Base-by-base conservation (phyloP, 2,113 vertebrate species). In the Salvelinus fontinalis region DNA sequence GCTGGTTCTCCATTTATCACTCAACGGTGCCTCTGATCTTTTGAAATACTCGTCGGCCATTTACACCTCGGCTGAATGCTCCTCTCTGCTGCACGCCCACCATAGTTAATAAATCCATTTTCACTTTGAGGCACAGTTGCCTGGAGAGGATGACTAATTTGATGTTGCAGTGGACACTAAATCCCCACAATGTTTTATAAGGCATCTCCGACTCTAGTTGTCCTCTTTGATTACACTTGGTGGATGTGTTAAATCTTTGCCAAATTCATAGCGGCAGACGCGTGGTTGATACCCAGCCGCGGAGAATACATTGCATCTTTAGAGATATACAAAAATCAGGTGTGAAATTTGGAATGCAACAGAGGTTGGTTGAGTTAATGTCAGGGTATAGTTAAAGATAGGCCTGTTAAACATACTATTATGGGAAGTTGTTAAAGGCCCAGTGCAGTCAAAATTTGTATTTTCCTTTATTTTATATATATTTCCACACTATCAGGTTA, bases 1-100 rank as follows among this genome's bases (percentile, higher is more conserved):
- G 82, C 75, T 77, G 84, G 31, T 59, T 49, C 67, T 86, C 73
- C 71, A 85, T 91, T 62, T 75, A 79, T 90, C 81, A 81, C 88
- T 76, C 80, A 27, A 75, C 76, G 74, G 81, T 83, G 72, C 76
- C 39, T 82, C 76, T 82, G 79, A 79, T 88, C 71, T 75, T 78
- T 71, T 26, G 67, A 78, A 82, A 81, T 29, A 67, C 66, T 71
- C 67, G 70, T 71, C 71, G 70, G 76, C 86, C 83, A 86, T 89
- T 84, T 78, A 80, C 88, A 86, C 81, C 82, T 87, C 77, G 1
- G 70, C 70, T 59, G 34, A 84, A 74, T 24, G n/a, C 39, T 70
- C 39, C 11, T 49, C 81, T 9, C n/a, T 69, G 22, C 66, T 67
- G 54, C 3, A 3, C 13, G 13, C 78, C 70, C 71, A 39, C 79